phyloP scores from a whole-genome alignment of 2,113 vertebrate genomes.

The Siniperca knerii region DNA sequence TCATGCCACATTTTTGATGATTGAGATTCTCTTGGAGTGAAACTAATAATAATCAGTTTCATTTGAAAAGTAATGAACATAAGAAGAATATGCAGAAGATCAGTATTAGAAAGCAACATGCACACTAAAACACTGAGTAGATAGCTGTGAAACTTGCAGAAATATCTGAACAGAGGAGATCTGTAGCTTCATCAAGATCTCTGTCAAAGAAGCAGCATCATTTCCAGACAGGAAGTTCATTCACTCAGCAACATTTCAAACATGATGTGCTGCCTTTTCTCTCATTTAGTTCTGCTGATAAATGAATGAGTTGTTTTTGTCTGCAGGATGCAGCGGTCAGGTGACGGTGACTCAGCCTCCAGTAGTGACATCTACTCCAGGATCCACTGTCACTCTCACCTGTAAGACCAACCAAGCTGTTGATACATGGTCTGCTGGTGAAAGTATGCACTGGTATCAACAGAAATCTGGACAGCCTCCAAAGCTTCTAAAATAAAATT shows the following conservation, averaged over 20 bases:
- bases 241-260: slow-evolving; percentile 22
- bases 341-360: slow-evolving; percentile 70
- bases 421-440: too few species aligned
- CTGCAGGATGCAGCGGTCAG: slow-evolving; percentile 63
- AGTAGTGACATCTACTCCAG: slow-evolving; percentile 31
- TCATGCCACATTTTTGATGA: not conserved
- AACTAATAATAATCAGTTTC: not conserved
- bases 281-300: slow-evolving; percentile 17
- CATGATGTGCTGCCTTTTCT: slow-evolving; percentile 25
- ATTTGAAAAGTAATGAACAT: not conserved
- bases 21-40: not conserved
- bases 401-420: slow-evolving; percentile 36
- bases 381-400: slow-evolving; percentile 44
- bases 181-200: too few species aligned
- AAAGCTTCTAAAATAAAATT: not conserved
- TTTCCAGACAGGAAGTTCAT: slow-evolving; percentile 26
- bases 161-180: slow-evolving; percentile 5
- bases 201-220: slow-evolving; percentile 4
- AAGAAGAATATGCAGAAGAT: not conserved
- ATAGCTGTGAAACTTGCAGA: too few species aligned
- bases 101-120: not conserved
- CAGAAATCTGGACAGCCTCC: slow-evolving; percentile 68
- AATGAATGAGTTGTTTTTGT: slow-evolving; percentile 38
- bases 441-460: slow-evolving; percentile 57
- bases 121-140: not conserved